Conservation (phyloP, 2,113 vertebrate genomes). For the Oreochromis spilurus region DNA sequence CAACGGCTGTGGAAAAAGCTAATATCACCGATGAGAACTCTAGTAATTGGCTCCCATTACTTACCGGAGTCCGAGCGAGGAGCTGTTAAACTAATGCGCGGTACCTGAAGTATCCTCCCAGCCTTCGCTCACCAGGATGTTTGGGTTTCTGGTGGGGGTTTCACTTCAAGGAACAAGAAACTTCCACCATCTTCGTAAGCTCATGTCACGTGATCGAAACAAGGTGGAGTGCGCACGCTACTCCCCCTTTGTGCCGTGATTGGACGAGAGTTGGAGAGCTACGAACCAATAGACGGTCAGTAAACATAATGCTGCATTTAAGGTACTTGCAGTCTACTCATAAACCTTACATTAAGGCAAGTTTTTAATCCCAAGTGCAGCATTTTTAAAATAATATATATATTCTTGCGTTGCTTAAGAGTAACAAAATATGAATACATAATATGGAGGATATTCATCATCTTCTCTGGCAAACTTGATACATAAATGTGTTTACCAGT, state of each 20-base stretch:
- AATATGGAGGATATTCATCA: neutral
- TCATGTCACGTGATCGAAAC: conserved; percentile 68
- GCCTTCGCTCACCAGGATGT: conserved; percentile 6
- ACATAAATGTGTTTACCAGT: neutral
- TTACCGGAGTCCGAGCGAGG: conserved; percentile 37
- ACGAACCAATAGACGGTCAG: conserved; percentile 6
- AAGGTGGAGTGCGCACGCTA: conserved; percentile 52
- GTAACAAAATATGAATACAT: neutral
- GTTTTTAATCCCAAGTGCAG: neutral
- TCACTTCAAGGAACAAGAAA: conserved; percentile 64
- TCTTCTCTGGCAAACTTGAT: neutral
- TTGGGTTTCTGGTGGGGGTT: conserved; percentile 37
- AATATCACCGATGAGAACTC: neutral
- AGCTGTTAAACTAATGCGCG: neutral
- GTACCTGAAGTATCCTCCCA: neutral
- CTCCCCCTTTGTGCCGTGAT: neutral
- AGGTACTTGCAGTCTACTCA: neutral
- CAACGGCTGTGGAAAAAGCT: neutral
- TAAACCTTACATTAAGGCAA: neutral
- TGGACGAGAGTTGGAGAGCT: neutral
- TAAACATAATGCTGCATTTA: conserved; percentile 12
- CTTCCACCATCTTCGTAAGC: conserved; percentile 70
- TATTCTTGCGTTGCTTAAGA: neutral
- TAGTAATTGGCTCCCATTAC: neutral
- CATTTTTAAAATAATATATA: neutral